These are phyloP conservation scores for Pocota personata DNA, from an alignment of 2,888 invertebrate species.

Conservation along the genomic window DNA sequence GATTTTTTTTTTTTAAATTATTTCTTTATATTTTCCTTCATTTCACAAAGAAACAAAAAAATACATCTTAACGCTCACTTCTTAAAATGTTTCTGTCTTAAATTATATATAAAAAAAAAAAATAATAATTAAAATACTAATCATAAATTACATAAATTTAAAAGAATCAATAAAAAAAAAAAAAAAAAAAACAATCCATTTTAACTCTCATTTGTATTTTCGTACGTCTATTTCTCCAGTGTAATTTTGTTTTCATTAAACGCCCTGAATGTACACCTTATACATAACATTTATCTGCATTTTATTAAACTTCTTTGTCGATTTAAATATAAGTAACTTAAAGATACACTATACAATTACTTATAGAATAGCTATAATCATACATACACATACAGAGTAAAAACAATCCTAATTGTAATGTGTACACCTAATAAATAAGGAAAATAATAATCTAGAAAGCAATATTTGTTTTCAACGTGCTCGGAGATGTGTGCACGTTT, in stretches of 20 bases:
- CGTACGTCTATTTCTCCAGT: conserved; percentile 7
- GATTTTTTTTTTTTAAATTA: conserved; percentile 57
- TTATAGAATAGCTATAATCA: conserved; percentile 31
- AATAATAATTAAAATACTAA: conserved; percentile 67
- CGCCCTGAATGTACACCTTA: conserved; percentile 13
- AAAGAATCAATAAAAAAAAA: conserved; percentile 53
- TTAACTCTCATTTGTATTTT: conserved; percentile 54
- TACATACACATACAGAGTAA: conserved; percentile 45
- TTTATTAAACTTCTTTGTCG: conserved; percentile 1
- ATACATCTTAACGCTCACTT: conserved; percentile 66
- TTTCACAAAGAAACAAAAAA: conserved; percentile 65
- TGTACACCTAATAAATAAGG: conserved; percentile 2
- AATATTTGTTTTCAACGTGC: conserved; percentile 22
- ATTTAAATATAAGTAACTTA: conserved; percentile 25
- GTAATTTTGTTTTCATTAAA: not conserved
- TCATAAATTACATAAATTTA: conserved; percentile 72
- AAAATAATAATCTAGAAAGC: not conserved
- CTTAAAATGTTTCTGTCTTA: conserved; percentile 62
- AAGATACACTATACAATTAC: conserved; percentile 55
- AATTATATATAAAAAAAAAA: conserved; percentile 26
- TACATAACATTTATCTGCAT: not conserved
- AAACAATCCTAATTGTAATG: conserved; percentile 19
- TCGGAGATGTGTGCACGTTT: conserved; percentile 57
- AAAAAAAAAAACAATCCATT: conserved; percentile 56
- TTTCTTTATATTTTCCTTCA: conserved; percentile 71